Evolutionary conservation across 2,797 vertebrate species (phyloP).

Genomic region (Pogoniulus pusillus): DNA sequence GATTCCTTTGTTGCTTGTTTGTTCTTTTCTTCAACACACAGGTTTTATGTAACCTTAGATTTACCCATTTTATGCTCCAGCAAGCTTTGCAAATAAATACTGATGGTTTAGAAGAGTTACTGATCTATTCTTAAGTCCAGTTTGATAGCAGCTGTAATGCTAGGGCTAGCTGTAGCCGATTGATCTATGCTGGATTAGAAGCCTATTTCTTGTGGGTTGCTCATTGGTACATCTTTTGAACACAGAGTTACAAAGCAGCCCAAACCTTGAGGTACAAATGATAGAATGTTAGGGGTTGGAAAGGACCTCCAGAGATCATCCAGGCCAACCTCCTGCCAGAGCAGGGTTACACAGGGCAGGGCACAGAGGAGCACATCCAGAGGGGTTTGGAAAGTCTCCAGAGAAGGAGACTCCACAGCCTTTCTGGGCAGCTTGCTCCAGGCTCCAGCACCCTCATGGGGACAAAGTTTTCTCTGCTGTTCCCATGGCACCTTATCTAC

Average conservation of each 20-base stretch:
- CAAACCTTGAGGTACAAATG: not conserved
- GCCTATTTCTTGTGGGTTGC: not conserved
- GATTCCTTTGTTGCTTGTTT: not conserved
- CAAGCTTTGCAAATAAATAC: constrained; percentile 42
- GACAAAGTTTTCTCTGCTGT: too few species aligned
- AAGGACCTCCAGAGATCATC: too few species aligned
- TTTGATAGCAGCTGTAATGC: not conserved
- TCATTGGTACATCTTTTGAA: not conserved
- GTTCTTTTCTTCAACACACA: not conserved
- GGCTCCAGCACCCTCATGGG: too few species aligned
- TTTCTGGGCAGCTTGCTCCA: too few species aligned
- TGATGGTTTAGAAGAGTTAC: constrained; percentile 10
- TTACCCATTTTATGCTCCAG: constrained; percentile 25
- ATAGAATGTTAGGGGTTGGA: too few species aligned
- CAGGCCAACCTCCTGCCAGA: too few species aligned
- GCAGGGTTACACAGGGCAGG: too few species aligned
- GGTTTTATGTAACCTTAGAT: constrained; percentile 18
- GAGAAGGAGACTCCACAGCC: too few species aligned
- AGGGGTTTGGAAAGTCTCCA: too few species aligned
- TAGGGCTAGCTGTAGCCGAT: not conserved
- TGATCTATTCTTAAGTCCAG: constrained; percentile 13
- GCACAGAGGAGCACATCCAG: too few species aligned
- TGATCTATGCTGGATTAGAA: not conserved
- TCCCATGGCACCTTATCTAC: too few species aligned
- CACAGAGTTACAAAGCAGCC: not conserved